Percentiles rank a stretch among this genome's conserved stretches.
Evolutionary conservation across 2,113 vertebrate species (phyloP).

Genomic region (Natator depressus): DNA sequence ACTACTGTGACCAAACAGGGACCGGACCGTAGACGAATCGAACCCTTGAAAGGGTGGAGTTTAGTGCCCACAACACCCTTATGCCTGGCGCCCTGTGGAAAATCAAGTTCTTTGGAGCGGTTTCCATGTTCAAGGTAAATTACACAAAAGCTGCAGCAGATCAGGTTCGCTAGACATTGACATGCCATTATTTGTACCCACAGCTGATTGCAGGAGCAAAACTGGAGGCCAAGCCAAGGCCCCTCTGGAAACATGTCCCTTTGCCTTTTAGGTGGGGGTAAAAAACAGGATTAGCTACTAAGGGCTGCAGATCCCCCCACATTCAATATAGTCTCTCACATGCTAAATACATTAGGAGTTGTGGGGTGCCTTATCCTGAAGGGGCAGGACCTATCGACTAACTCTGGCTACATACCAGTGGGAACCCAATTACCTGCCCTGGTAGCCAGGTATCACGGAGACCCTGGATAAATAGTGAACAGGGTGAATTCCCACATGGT

Average conservation of each 20-base stretch:
- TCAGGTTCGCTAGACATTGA: neutral
- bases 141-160: neutral
- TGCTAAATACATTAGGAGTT: neutral
- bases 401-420: neutral
- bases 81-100: neutral
- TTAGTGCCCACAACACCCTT: neutral
- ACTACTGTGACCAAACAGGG: neutral
- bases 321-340: neutral
- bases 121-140: conserved; percentile 8
- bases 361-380: neutral
- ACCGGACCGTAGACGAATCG: neutral
- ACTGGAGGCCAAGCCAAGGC: neutral
- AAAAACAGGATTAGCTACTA: neutral
- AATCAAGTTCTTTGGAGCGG: neutral
- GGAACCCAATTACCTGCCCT: accelerated
- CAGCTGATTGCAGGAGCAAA: accelerated
- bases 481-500: neutral
- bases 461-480: neutral
- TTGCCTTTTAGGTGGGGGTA: neutral
- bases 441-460: neutral
- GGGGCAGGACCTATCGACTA: neutral
- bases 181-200: accelerated
- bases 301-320: neutral
- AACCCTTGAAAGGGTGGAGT: neutral
- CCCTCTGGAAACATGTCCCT: neutral